phyloP scores from a whole-genome alignment of 2,113 vertebrate genomes.

The Capricornis sumatraensis region DNA sequence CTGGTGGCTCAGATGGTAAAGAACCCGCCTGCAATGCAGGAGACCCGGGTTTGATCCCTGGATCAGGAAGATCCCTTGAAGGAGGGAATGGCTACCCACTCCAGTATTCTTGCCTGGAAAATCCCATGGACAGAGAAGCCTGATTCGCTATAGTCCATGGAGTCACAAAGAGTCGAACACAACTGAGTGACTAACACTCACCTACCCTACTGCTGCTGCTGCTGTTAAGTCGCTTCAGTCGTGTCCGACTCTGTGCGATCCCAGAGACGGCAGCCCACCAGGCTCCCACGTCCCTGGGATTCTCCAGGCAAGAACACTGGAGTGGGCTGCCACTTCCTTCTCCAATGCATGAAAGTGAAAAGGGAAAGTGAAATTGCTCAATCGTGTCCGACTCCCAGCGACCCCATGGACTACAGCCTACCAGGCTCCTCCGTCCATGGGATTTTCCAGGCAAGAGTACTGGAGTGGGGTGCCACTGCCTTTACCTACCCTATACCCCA shows the following conservation, averaged over 20 bases:
- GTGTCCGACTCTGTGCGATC: too few relatives aligned
- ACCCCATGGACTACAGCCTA: too few relatives aligned
- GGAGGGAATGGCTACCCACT: background rate
- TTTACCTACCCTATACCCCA: background rate
- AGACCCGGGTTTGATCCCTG: background rate
- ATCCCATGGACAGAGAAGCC: background rate
- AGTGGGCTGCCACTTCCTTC: too few relatives aligned
- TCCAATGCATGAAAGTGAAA: too few relatives aligned
- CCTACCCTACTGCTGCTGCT: background rate
- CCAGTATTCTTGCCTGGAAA: background rate
- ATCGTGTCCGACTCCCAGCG: too few relatives aligned
- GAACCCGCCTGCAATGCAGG: background rate
- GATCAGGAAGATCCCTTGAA: background rate
- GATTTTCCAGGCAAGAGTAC: too few relatives aligned
- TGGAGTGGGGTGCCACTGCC: background rate
- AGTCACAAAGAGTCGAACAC: background rate
- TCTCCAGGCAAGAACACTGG: too few relatives aligned
- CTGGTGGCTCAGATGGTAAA: background rate
- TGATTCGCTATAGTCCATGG: background rate
- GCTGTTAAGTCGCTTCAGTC: too few relatives aligned
- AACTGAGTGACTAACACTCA: background rate
- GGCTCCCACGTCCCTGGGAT: too few relatives aligned
- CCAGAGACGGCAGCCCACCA: too few relatives aligned
- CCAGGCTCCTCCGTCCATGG: too few relatives aligned
- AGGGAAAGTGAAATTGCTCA: too few relatives aligned